Conservation (phyloP, 2,888 invertebrate genomes). For the Hydrotaea cyrtoneurina region DNA sequence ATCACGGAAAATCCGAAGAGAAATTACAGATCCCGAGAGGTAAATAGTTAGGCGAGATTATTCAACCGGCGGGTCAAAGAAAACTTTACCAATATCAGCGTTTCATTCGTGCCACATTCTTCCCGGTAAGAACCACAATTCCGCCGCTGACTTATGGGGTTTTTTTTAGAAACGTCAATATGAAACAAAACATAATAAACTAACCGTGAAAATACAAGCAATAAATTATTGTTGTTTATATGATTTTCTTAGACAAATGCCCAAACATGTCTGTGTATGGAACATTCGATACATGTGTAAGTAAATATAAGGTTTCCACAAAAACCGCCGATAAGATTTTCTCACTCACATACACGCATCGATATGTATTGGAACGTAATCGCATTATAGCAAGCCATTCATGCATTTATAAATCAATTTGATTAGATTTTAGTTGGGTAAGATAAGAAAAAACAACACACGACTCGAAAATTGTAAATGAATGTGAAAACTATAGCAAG, state of each 20-base stretch:
- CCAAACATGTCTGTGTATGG: neutral
- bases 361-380: slow-evolving; percentile 9
- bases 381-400: neutral
- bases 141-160: too few species aligned
- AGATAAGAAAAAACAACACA: slow-evolving; percentile 16
- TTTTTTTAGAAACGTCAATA: neutral
- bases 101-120: too few species aligned
- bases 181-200: neutral
- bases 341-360: neutral
- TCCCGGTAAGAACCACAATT: too few species aligned
- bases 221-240: slow-evolving; percentile 14
- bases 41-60: too few species aligned
- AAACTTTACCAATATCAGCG: too few species aligned
- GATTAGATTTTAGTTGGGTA: slow-evolving; percentile 9
- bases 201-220: neutral
- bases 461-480: neutral
- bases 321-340: slow-evolving; percentile 10
- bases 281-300: neutral
- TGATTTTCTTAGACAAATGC: neutral
- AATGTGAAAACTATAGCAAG: too few species aligned
- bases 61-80: too few species aligned
- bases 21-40: too few species aligned
- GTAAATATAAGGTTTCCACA: neutral
- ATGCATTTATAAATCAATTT: slow-evolving; percentile 17
- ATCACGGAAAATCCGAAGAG: too few species aligned